These are phyloP conservation scores for Adelognathus sp. DNA, from an alignment of 2,888 invertebrate species.

Conservation along the genomic window DNA sequence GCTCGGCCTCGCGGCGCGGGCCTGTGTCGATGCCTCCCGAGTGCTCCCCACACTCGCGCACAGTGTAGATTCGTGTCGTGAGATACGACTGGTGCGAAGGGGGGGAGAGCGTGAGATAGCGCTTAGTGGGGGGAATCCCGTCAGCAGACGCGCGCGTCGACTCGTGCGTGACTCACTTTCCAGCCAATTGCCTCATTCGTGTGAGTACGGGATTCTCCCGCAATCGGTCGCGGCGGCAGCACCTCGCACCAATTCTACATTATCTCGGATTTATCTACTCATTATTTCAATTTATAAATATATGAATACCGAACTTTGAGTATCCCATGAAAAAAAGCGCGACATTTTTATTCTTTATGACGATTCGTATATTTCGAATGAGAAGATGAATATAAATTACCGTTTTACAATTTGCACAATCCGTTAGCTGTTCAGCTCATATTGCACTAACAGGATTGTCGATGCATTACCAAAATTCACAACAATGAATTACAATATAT, in stretches of 20 bases:
- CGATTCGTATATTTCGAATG: no score
- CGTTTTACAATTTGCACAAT: no score
- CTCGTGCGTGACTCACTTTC: conserved; percentile 75
- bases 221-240: conserved; percentile 67
- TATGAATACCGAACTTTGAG: no score
- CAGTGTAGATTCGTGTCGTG: conserved; percentile 34
- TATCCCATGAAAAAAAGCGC: no score
- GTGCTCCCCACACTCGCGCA: no score
- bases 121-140: conserved; percentile 42
- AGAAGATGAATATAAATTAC: background rate
- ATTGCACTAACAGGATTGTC: no score
- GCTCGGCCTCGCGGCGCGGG: conserved; percentile 44
- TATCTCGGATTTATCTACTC: no score
- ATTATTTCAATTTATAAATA: no score
- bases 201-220: conserved; percentile 75
- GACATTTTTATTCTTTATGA: no score
- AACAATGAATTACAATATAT: no score
- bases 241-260: conserved; percentile 61
- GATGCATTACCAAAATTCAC: no score
- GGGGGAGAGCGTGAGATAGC: conserved; percentile 38
- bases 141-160: conserved; percentile 66
- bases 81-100: conserved; percentile 40
- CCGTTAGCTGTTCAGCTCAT: no score
- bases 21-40: conserved; percentile 29
- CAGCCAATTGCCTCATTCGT: conserved; percentile 56